Base-by-base conservation (phyloP, 2,888 invertebrate species). In the Spodoptera picta region DNA sequence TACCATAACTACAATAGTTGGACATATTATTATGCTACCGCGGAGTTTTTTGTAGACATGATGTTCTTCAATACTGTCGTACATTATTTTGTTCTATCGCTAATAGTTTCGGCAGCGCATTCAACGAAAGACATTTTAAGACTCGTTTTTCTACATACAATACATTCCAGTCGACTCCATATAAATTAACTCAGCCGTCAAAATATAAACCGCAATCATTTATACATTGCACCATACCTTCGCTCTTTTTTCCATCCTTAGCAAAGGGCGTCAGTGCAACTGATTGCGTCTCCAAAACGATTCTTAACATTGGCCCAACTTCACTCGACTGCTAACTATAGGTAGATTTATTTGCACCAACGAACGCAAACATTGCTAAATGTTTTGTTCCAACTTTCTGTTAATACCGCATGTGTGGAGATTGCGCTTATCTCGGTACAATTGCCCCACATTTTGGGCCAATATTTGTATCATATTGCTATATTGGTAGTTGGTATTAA, bases 211-310 rank as follows among this genome's bases (percentile, higher is more conserved):
- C 75, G 75, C 51, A 51, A 0, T 9, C 42, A 19, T 63, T 44
- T 45, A 0, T 49, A 9, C 6, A 43, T 2, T 23, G n/a, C 5
- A 48, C 70, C 48, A 3, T 2, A 12, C 19, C 46, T 47, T 3
- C 53, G 14, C 51, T 58, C 46, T 46, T 70, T 70, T 62, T 70
- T 55, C 45, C 44, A 12, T 57, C 12, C 55, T 62, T 42, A n/a
- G 19, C 14, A 47, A 27, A 24, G 50, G 4, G 47, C 56, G 56
- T 55, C 69, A 49, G 42, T 44, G 54, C 75, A 56, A 49, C 70
- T 71, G 70, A 71, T 71, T 71, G 70, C 70, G 70, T 69, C 70
- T 36, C 42, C 55, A 42, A 55, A 69, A 71, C 63, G 70, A 71
- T 27, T 69, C 50, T 47, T 51, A 57, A 62, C 50, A 46, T 19